phyloP scores from a whole-genome alignment of 1,140 invertebrate species.

The Aporrectodea caliginosa region DNA sequence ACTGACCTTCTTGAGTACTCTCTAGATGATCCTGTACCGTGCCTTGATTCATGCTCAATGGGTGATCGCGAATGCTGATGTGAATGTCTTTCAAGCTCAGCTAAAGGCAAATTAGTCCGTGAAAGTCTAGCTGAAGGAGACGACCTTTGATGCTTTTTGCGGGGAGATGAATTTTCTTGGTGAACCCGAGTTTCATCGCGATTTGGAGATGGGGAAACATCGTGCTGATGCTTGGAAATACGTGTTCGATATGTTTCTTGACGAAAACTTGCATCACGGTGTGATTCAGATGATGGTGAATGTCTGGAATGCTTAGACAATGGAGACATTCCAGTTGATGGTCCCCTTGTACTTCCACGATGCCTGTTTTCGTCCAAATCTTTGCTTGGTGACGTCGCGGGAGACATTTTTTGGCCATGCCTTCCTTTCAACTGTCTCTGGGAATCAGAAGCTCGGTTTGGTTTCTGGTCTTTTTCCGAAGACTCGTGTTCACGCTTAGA shows the following conservation, averaged over 20 bases:
- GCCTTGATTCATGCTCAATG: no score
- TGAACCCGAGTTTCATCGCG: not conserved
- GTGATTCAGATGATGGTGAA: not conserved
- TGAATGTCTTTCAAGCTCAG: no score
- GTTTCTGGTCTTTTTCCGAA: not conserved
- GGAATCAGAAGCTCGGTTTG: not conserved
- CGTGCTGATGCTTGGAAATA: no score
- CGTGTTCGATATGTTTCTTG: not conserved
- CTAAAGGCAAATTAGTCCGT: no score
- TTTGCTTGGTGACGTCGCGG: not conserved
- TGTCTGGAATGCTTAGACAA: not conserved
- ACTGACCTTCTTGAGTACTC: no score
- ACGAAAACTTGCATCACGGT: not conserved
- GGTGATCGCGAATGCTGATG: no score
- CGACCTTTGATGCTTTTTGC: no score
- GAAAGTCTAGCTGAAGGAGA: no score
- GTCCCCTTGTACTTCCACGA: not conserved
- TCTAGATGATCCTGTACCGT: no score
- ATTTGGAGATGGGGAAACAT: not conserved
- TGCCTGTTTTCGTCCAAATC: not conserved
- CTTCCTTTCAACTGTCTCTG: not conserved
- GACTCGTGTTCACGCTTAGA: no score
- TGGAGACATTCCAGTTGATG: not conserved
- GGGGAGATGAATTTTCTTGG: not conserved
- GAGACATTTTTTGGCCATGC: not conserved